phyloP scores from a whole-genome alignment of 2,113 vertebrate species.

The Psephotus haematonotus region DNA sequence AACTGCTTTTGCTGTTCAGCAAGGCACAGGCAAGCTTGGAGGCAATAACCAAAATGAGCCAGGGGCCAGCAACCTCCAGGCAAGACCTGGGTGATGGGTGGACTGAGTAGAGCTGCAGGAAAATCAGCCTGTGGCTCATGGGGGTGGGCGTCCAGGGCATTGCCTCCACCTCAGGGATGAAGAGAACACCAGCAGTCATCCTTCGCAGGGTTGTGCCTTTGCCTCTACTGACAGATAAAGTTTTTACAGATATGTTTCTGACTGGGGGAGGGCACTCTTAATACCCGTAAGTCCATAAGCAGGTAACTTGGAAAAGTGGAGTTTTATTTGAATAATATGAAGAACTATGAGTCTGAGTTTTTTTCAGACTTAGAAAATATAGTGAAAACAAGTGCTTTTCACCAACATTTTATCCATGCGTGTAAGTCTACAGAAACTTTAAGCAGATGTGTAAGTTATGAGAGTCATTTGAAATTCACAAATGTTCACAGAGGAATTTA shows the following conservation, averaged over 20 bases:
- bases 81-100: not conserved
- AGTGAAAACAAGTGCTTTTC: not conserved
- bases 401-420: not conserved
- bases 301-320: not conserved
- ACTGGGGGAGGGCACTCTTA: not conserved
- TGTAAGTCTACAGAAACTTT: not conserved
- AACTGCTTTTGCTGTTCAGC: not conserved
- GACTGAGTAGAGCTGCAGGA: not conserved
- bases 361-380: not conserved
- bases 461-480: not conserved
- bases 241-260: fast-evolving
- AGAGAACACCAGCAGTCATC: not conserved
- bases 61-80: fast-evolving
- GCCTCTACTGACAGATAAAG: not conserved
- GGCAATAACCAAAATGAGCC: not conserved
- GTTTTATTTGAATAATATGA: not conserved
- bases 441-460: not conserved
- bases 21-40: not conserved
- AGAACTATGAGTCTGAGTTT: not conserved
- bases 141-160: not conserved
- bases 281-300: fast-evolving
- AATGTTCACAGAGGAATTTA: not conserved
- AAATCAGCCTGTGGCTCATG: not conserved
- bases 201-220: not conserved
- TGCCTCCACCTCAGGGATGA: not conserved